phyloP scores from a whole-genome alignment of 2,888 invertebrate genomes.

The Deroplatys truncata region DNA sequence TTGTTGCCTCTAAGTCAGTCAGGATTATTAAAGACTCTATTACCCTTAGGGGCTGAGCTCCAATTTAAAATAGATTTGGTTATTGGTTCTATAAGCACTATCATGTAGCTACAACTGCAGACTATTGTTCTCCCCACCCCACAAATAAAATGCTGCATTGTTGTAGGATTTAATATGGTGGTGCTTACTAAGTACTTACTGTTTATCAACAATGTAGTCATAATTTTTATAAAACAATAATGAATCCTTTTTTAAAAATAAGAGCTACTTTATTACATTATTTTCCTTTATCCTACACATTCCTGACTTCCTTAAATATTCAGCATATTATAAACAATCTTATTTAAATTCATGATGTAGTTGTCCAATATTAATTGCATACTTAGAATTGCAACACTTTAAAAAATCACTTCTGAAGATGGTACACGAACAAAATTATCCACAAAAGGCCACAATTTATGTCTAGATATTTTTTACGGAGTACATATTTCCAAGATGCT shows the following conservation, averaged over 20 bases:
- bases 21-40: background rate
- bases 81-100: background rate
- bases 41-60: background rate
- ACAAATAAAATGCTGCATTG: background rate
- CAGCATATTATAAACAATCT: too few relatives aligned
- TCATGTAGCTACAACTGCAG: background rate
- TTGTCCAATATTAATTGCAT: too few relatives aligned
- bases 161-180: background rate
- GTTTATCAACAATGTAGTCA: background rate
- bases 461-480: too few relatives aligned
- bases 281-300: background rate
- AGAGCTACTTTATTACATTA: background rate
- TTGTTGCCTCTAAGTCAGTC: background rate
- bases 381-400: too few relatives aligned
- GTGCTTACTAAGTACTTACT: background rate
- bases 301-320: too few relatives aligned
- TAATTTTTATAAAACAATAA: background rate
- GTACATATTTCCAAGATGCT: too few relatives aligned
- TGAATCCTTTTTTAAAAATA: background rate
- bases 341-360: too few relatives aligned
- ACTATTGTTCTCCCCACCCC: background rate
- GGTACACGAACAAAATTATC: too few relatives aligned
- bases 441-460: too few relatives aligned
- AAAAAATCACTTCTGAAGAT: too few relatives aligned
- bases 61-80: background rate